A percentile compares a stretch with the other conserved stretches of the same genome.
phyloP scores from a whole-genome alignment of 2,113 vertebrate genomes.

The Microcebus ravelobensis region DNA sequence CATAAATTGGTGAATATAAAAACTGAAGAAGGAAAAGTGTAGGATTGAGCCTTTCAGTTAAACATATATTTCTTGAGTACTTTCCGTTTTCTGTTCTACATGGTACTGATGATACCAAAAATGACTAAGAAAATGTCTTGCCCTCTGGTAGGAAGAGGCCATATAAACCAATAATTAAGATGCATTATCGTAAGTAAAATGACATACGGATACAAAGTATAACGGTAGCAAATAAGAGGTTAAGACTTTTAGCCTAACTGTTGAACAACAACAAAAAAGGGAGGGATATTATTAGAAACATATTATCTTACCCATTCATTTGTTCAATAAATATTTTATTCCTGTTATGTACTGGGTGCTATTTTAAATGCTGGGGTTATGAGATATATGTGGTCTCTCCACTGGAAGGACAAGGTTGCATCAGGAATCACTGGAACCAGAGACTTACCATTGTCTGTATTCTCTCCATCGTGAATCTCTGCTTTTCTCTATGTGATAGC shows the following conservation, averaged over 20 bases:
- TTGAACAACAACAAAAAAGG: background rate
- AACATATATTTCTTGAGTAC: background rate
- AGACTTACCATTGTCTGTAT: background rate
- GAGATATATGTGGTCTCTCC: background rate
- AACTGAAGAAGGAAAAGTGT: background rate
- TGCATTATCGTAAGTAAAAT: background rate
- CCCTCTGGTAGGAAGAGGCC: background rate
- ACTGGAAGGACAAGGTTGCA: background rate
- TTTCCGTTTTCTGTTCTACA: slow-evolving; percentile 23
- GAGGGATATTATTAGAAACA: background rate
- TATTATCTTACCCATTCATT: background rate
- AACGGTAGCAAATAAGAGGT: background rate
- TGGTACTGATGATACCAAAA: background rate
- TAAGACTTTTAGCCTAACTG: background rate
- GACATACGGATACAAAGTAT: background rate
- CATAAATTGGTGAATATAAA: background rate
- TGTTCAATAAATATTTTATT: slow-evolving; percentile 12
- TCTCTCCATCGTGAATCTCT: background rate
- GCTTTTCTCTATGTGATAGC: background rate
- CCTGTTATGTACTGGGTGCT: background rate
- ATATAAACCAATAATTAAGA: background rate
- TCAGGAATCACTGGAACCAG: background rate
- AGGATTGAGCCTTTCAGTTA: background rate
- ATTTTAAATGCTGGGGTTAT: background rate
- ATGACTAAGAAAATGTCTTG: background rate